These are phyloP conservation scores for Herminia tarsipennalis DNA, from an alignment of 2,888 invertebrate genomes.

Conservation along the genomic window DNA sequence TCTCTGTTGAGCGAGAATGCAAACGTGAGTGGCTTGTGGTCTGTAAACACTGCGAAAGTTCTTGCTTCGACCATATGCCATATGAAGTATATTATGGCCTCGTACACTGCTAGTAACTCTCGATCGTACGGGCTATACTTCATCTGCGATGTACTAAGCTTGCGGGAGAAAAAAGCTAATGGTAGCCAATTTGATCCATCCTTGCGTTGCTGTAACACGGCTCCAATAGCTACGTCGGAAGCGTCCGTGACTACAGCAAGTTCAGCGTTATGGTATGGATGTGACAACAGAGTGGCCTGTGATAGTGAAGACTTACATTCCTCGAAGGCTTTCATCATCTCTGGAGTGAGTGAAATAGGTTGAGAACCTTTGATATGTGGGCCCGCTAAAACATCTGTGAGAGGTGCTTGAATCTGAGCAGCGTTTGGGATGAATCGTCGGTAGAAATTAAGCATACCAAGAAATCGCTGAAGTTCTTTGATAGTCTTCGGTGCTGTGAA, in stretches of 20 bases:
- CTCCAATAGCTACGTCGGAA: conserved; percentile 59
- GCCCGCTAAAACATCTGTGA: conserved; percentile 4
- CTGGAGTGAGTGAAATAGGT: conserved; percentile 30
- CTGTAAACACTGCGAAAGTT: conserved; percentile 31
- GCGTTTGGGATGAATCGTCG: conserved; percentile 25
- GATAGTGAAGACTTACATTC: conserved; percentile 42
- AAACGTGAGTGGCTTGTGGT: conserved; percentile 43
- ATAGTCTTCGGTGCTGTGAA: conserved; percentile 27
- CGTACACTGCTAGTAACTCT: too few species aligned
- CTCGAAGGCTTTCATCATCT: conserved; percentile 35
- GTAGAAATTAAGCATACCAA: conserved; percentile 41
- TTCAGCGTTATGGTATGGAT: conserved; percentile 46
- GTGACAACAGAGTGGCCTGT: conserved; percentile 48
- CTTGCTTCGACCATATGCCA: too few species aligned
- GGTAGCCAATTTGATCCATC: conserved; percentile 49
- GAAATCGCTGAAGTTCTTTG: conserved; percentile 26
- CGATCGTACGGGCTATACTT: neutral
- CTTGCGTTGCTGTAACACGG: conserved; percentile 54
- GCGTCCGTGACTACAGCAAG: conserved; percentile 56
- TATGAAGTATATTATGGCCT: too few species aligned
- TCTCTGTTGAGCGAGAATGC: too few species aligned
- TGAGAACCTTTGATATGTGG: conserved; percentile 44
- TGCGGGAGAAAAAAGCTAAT: conserved; percentile 54
- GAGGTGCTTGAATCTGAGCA: conserved; percentile 27
- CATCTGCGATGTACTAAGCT: neutral